Evolutionary conservation across 2,888 invertebrate species (phyloP).

Genomic region (Sicus ferrugineus): DNA sequence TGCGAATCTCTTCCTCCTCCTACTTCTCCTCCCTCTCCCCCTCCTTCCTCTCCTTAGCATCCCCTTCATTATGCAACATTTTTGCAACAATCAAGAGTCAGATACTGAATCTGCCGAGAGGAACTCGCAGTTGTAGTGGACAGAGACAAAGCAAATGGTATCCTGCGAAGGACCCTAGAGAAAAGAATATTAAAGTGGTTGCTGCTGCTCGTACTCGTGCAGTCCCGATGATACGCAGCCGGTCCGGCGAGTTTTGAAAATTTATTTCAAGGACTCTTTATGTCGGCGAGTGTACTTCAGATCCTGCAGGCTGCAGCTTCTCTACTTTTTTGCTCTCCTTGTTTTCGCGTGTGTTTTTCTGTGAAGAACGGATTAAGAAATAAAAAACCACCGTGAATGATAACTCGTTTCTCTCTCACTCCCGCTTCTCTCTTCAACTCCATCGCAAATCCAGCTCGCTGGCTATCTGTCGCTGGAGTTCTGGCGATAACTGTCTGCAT

Average conservation of each 20-base stretch:
- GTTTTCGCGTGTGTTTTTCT: neutral
- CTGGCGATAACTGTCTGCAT: too few species aligned
- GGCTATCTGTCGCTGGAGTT: too few species aligned
- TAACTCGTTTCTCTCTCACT: too few species aligned
- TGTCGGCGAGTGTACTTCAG: conserved; percentile 9
- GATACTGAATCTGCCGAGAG: neutral
- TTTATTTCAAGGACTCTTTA: conserved; percentile 24
- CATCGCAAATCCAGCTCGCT: neutral
- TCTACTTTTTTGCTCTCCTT: neutral
- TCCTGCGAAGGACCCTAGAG: neutral
- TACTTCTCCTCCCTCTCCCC: neutral
- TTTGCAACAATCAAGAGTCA: neutral
- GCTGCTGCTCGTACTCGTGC: neutral
- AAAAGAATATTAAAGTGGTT: neutral
- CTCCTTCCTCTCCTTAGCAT: neutral
- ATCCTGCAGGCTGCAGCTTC: conserved; percentile 11
- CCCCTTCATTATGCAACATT: neutral
- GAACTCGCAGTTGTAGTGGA: neutral
- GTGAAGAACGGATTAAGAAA: neutral
- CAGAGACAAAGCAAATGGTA: neutral
- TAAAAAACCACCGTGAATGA: neutral
- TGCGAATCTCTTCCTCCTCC: neutral
- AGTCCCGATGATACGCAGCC: neutral
- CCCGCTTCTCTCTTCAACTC: too few species aligned
- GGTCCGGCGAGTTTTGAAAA: conserved; percentile 11